Evolutionary conservation across 2,797 vertebrate genomes (phyloP), one percentile per base, ranked within the genome.

Genomic region (Harpagifer antarcticus): DNA sequence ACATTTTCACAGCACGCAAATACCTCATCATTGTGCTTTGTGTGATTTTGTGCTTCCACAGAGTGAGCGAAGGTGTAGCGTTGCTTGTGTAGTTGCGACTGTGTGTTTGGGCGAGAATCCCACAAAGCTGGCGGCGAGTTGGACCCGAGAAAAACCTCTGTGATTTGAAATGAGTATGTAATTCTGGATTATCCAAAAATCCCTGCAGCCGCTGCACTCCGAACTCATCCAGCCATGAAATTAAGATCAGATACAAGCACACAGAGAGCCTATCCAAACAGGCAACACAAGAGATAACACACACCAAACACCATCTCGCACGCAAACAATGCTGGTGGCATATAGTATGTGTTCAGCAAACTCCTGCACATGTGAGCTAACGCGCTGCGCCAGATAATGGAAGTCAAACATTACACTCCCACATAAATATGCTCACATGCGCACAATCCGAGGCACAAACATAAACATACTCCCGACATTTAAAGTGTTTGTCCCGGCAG

Each of bases 1-100:
- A 95, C 87, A 89, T 86, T 93, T 93, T 91, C 76, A 67, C 78
- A 85, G 90, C 92, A 93, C 70, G 88, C 91, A 88, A 87, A 91
- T 69, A 72, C 88, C 87, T 93, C 86, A 84, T 92, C 80, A 75
- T 77, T 85, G 81, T 63, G 66, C 79, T 85, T 58, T 73, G 58
- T 71, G 84, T 23, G 58, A 74, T 68, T 85, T 64, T 69, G 50
- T 23, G 55, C 61, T 23, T 82, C 71, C 72, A 31, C 74, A 10
- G 62, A 45, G 72, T 9, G 76, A 76, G 77, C 44, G 55, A 81
- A 64, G 79, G 86, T 87, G 84, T 47, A 37, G 72, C 17, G 44
- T 48, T 71, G 57, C 80, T 54, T 72, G 76, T 74, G 80, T 50
- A 71, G 72, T 60, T 45, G 73, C 49, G 47, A 67, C 69, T 86